Evolutionary conservation across 1,140 invertebrate genomes (phyloP).

Genomic region (Scaptomyza hsui): DNA sequence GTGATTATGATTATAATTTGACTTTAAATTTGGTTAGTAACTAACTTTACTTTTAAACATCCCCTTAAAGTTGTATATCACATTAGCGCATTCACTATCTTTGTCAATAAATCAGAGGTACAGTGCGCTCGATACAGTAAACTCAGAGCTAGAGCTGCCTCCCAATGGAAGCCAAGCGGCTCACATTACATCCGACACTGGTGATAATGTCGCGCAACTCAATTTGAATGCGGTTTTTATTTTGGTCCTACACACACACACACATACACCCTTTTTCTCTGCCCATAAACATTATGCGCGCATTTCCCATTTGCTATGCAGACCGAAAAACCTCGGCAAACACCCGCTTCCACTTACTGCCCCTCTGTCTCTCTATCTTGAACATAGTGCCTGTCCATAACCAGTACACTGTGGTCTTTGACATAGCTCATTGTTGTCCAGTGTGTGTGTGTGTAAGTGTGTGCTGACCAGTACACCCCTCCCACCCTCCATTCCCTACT

Average conservation of each 20-base stretch:
- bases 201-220: slow-evolving; percentile 68
- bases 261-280: neutral
- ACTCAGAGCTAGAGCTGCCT: neutral
- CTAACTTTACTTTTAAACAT: no score
- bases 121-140: neutral
- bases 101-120: slow-evolving; percentile 27
- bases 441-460: slow-evolving; percentile 24
- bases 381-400: slow-evolving; percentile 24
- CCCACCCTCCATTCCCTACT: no score
- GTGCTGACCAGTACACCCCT: slow-evolving; percentile 3
- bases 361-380: neutral
- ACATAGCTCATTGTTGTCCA: slow-evolving; percentile 71
- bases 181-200: slow-evolving; percentile 57
- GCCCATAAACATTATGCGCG: slow-evolving; percentile 65
- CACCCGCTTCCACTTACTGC: neutral
- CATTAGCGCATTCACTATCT: slow-evolving; percentile 32
- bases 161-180: slow-evolving; percentile 16
- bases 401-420: slow-evolving; percentile 34
- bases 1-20: neutral
- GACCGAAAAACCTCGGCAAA: slow-evolving; percentile 21
- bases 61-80: slow-evolving; percentile 7
- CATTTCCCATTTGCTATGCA: slow-evolving; percentile 51
- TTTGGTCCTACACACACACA: neutral
- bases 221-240: slow-evolving; percentile 56
- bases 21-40: no score